A percentile compares a stretch with the other conserved stretches of the same genome.
phyloP scores from a whole-genome alignment of 1,140 invertebrate genomes.

The Tetragnatha versicolor region DNA sequence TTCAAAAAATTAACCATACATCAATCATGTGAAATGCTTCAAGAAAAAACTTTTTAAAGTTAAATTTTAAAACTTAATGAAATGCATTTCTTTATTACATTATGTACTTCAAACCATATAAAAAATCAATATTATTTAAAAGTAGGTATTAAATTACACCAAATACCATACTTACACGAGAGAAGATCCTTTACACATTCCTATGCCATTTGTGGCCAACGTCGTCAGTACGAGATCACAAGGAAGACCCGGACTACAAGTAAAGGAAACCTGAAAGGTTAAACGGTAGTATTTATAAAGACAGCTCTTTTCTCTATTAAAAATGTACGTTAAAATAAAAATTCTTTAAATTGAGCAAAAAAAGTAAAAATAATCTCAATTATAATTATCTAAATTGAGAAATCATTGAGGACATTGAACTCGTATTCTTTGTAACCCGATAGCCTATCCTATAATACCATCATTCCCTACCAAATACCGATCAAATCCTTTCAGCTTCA shows the following conservation, averaged over 20 bases:
- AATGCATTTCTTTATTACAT: too few relatives aligned
- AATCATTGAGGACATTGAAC: too few relatives aligned
- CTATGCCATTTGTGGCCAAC: conserved; percentile 56
- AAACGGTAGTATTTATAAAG: background rate
- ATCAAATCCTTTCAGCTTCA: too few relatives aligned
- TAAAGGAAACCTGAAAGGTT: conserved; percentile 55
- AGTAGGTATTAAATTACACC: background rate
- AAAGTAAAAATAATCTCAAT: too few relatives aligned
- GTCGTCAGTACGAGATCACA: conserved; percentile 51
- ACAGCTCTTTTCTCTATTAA: background rate
- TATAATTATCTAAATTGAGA: too few relatives aligned
- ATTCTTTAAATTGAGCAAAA: too few relatives aligned
- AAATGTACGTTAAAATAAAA: background rate
- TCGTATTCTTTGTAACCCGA: too few relatives aligned
- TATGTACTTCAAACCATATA: too few relatives aligned
- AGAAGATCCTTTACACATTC: conserved; percentile 51
- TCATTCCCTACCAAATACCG: too few relatives aligned
- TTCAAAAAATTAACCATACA: conserved; percentile 11
- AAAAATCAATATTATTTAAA: conserved; percentile 1
- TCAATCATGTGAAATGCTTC: background rate
- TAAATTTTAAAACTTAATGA: background rate
- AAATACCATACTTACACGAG: conserved; percentile 54
- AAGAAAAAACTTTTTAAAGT: background rate
- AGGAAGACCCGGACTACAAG: conserved; percentile 44
- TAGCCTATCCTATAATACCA: too few relatives aligned